Evolutionary conservation across 2,797 vertebrate genomes (phyloP).

Genomic region (Xyrichtys novacula): DNA sequence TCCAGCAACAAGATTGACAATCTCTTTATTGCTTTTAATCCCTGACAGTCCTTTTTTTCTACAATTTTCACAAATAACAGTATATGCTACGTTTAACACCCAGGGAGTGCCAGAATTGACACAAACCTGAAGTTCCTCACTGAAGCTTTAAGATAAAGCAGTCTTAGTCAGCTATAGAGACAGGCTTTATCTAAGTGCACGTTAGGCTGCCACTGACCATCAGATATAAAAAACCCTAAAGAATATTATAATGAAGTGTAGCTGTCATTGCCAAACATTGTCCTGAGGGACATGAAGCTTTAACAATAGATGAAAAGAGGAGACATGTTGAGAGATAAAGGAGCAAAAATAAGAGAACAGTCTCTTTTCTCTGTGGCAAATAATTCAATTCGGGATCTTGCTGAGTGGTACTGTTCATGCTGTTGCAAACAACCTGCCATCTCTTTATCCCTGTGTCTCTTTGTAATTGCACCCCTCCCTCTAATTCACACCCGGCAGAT

Average conservation of each 20-base stretch:
- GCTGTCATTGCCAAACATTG: conserved; percentile 26
- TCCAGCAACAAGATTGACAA: no score
- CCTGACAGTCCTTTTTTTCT: no score
- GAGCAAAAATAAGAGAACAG: conserved; percentile 17
- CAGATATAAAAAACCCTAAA: conserved; percentile 24
- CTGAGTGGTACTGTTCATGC: conserved; percentile 49
- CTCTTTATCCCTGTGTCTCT: conserved; percentile 56
- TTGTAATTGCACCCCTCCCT: conserved; percentile 59
- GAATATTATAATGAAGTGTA: conserved; percentile 22
- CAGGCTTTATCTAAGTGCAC: conserved; percentile 26
- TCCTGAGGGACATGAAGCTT: conserved; percentile 38
- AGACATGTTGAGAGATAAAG: conserved; percentile 21
- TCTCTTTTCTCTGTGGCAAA: conserved; percentile 40
- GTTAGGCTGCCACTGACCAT: conserved; percentile 48
- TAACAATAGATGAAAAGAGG: conserved; percentile 23
- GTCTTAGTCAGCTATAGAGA: conserved; percentile 29
- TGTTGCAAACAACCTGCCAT: conserved; percentile 59
- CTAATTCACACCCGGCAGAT: conserved; percentile 53
- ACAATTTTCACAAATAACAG: no score
- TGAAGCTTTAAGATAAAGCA: no score
- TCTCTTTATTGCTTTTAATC: no score
- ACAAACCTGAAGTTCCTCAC: no score
- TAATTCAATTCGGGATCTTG: conserved; percentile 49
- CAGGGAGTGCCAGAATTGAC: no score
- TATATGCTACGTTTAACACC: no score